Conservation (phyloP, 2,888 invertebrate species). For the Phyllotreta striolata region DNA sequence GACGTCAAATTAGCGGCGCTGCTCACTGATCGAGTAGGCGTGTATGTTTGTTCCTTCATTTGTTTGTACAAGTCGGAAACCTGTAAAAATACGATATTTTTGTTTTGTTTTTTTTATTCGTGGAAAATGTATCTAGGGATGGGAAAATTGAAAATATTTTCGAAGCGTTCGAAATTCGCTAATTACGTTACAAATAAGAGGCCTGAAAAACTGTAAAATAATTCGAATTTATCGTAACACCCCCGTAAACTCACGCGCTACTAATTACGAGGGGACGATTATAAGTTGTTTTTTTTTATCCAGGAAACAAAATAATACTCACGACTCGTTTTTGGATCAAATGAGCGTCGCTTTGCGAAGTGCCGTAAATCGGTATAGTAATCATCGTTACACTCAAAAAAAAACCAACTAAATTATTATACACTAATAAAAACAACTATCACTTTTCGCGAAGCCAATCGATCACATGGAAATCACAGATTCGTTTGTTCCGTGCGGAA, state of each 20-base stretch:
- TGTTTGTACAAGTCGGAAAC: slow-evolving; percentile 76
- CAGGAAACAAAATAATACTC: slow-evolving; percentile 41
- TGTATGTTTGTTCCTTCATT: slow-evolving; percentile 72
- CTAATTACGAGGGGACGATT: too few species aligned
- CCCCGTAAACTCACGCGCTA: too few species aligned
- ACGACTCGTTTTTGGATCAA: slow-evolving; percentile 57
- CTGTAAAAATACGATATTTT: slow-evolving; percentile 60
- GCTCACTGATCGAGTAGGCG: slow-evolving; percentile 61
- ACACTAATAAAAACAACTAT: slow-evolving; percentile 15
- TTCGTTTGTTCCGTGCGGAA: too few species aligned
- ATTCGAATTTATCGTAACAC: too few species aligned
- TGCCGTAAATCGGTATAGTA: slow-evolving; percentile 46
- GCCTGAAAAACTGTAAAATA: too few species aligned
- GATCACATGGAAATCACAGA: not conserved
- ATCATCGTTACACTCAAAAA: slow-evolving; percentile 38
- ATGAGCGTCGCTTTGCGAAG: slow-evolving; percentile 70
- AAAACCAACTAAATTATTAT: slow-evolving; percentile 4
- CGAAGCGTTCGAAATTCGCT: too few species aligned
- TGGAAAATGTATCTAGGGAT: too few species aligned
- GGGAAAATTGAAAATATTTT: too few species aligned
- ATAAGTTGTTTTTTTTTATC: not conserved
- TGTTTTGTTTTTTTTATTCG: too few species aligned
- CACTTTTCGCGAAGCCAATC: slow-evolving; percentile 6
- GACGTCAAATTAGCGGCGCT: slow-evolving; percentile 73
- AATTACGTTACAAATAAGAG: too few species aligned